Base-by-base conservation (phyloP, 2,113 vertebrate species). In the Acrocephalus kingi region DNA sequence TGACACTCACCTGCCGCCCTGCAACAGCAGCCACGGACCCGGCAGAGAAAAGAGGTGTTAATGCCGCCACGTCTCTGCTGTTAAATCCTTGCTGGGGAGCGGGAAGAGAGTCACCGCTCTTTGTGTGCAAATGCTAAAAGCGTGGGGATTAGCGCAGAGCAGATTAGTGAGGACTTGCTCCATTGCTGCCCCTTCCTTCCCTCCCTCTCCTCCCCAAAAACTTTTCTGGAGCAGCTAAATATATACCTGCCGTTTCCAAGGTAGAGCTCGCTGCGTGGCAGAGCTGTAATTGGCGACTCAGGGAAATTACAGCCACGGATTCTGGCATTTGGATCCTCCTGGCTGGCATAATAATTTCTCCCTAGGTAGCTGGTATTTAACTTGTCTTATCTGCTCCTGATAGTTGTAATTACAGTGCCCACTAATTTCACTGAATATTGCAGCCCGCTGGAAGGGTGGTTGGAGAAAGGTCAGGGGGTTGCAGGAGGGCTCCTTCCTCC, bases 341-440 rank as follows among this genome's bases (percentile, higher is more conserved):
- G 81, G 90, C 90, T 97, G 96, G 97, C 97, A 95, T 97, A 95
- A 97, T 97, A 97, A 97, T 97, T 94, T 95, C 93, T 97, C 96
- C 95, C 97, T 88, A 94, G 94, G 96, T 97, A 95, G 95, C 94
- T 98, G 97, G 89, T 98, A 98, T 98, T 98, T 98, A 98, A 97
- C 98, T 97, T 96, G 97, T 97, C 96, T 96, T 93, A 77, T 94
- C 94, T 98, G 94, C 81, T 95, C 81, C 89, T 80, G 92, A 97
- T 97, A 94, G 91, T 96, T 97, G 79, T 96, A 97, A 98, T 97
- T 96, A 96, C 83, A 81, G 73, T 91, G 93, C 97, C 96, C 93
- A 35, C 72, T 92, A 95, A 95, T 97, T 98, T 96, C 88, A 13
- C 83, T 62, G 83, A 31, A 78, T 73, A 45, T 45, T 14, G 92